Evolutionary conservation across 2,113 vertebrate species (phyloP).

Genomic region (Bubo scandiacus): DNA sequence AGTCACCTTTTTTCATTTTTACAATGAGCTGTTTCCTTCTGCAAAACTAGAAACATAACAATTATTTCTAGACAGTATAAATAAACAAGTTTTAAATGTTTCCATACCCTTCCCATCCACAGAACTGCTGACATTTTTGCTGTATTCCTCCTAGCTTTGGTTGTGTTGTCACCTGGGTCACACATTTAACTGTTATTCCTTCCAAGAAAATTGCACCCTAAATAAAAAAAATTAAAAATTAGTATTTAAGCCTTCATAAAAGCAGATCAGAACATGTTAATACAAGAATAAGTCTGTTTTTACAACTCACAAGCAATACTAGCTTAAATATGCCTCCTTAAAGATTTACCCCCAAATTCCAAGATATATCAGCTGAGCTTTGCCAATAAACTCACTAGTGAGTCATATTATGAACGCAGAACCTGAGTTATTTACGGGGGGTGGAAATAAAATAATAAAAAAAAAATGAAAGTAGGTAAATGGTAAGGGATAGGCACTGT

Average conservation of each 20-base stretch:
- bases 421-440: neutral
- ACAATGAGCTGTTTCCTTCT: neutral
- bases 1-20: neutral
- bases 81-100: neutral
- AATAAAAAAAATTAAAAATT: neutral
- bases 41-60: neutral
- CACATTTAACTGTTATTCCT: conserved; percentile 88
- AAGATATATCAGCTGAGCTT: neutral
- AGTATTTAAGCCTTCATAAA: neutral
- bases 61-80: neutral
- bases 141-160: conserved; percentile 91
- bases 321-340: neutral
- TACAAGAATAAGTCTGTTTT: neutral
- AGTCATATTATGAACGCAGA: neutral
- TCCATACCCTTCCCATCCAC: conserved; percentile 92
- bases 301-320: neutral
- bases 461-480: neutral
- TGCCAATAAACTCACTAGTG: neutral
- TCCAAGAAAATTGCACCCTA: conserved; percentile 96
- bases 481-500: neutral
- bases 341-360: neutral
- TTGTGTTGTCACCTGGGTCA: conserved; percentile 90
- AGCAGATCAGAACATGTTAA: neutral
- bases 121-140: conserved; percentile 91
- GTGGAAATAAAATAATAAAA: too few species aligned